Conservation (phyloP, 1,140 invertebrate genomes). For the Caenorhabditis elegans region DNA sequence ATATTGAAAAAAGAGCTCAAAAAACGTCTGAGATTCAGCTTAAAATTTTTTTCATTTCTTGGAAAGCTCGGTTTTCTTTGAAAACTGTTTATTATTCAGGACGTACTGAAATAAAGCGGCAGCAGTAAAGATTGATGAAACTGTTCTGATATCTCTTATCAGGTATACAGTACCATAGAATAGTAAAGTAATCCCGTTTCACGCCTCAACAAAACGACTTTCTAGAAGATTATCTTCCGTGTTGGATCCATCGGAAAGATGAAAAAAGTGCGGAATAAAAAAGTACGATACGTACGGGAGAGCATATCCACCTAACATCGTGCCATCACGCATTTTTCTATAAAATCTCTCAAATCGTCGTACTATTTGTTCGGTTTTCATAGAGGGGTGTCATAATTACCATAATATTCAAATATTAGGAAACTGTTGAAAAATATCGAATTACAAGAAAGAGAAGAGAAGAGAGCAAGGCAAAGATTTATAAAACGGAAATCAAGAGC, state of each 20-base stretch:
- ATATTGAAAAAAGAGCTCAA: no score
- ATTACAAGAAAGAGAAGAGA: not conserved
- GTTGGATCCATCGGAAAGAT: not conserved
- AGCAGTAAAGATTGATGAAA: no score
- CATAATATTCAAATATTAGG: conserved; percentile 1
- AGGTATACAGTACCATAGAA: not conserved
- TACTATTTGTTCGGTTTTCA: not conserved
- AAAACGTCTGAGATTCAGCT: no score
- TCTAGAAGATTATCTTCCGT: not conserved
- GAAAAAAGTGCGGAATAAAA: not conserved
- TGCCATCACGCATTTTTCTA: conserved; percentile 6
- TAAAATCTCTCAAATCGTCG: not conserved
- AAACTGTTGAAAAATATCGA: not conserved
- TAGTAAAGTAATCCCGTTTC: conserved; percentile 23
- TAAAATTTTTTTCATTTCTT: no score
- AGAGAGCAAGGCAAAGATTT: no score
- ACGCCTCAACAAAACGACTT: not conserved
- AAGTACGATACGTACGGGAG: not conserved
- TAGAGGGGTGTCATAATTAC: conserved; percentile 11
- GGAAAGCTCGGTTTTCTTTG: no score
- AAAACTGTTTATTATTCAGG: no score
- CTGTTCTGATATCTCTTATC: no score
- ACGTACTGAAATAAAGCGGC: no score
- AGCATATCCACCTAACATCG: not conserved
- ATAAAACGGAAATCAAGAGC: not conserved